Percentiles rank a stretch among this genome's conserved stretches.
phyloP scores from a whole-genome alignment of 2,113 vertebrate genomes.

The Corythaeola cristata region DNA sequence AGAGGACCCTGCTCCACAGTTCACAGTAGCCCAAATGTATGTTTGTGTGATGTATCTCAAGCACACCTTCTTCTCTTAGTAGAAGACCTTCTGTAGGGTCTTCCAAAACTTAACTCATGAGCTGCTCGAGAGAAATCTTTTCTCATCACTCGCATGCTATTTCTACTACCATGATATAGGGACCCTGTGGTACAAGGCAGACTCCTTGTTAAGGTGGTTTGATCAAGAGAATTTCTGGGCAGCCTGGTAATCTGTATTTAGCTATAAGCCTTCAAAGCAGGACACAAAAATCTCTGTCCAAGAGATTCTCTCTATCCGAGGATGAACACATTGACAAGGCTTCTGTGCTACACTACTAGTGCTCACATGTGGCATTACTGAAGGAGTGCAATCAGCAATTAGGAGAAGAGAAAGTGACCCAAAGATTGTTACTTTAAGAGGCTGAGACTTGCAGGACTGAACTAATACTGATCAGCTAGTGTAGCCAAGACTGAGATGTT shows the following conservation, averaged over 20 bases:
- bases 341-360: not conserved
- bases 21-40: not conserved
- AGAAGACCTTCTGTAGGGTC: not conserved
- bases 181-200: not conserved
- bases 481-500: conserved; percentile 19
- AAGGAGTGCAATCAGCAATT: not conserved
- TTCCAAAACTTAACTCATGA: not conserved
- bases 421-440: not conserved
- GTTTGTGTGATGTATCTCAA: not conserved
- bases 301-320: not conserved
- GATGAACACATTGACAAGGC: not conserved
- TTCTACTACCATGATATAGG: not conserved
- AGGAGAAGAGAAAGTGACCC: not conserved
- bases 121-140: not conserved
- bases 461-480: not conserved
- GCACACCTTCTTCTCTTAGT: not conserved
- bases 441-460: not conserved
- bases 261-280: not conserved
- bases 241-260: not conserved
- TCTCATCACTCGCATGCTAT: not conserved
- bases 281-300: not conserved
- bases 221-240: not conserved
- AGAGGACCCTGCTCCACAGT: not conserved
- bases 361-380: not conserved
- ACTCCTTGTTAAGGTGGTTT: not conserved